Evolutionary conservation across 2,113 vertebrate species (phyloP).

Genomic region (mouse (Mus musculus)): DNA sequence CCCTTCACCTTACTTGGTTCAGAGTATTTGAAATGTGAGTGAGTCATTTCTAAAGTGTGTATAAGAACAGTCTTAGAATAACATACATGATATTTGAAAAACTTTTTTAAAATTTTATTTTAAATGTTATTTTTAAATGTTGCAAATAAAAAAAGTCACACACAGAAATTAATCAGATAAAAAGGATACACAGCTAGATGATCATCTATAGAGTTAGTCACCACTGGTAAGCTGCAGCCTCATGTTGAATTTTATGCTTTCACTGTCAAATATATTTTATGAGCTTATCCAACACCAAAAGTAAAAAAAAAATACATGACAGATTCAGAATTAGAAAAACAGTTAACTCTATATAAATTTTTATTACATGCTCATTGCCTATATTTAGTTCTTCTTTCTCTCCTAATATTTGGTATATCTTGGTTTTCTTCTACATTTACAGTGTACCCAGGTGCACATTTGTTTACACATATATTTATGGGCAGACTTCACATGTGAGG

Average conservation of each 20-base stretch:
- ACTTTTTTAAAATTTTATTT: not conserved
- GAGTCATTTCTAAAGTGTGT: not conserved
- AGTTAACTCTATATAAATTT: not conserved
- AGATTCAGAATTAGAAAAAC: not conserved
- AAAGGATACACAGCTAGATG: too few species aligned
- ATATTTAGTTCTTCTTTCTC: not conserved
- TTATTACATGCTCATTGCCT: too few species aligned
- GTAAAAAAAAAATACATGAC: not conserved
- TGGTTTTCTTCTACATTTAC: not conserved
- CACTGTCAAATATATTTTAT: not conserved
- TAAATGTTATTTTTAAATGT: not conserved
- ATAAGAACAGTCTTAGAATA: not conserved
- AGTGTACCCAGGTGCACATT: not conserved
- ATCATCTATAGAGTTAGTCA: not conserved
- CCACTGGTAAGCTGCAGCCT: not conserved
- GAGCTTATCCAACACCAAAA: not conserved
- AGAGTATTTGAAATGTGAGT: not conserved
- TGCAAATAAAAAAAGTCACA: not conserved
- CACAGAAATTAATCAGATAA: not conserved
- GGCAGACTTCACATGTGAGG: not conserved
- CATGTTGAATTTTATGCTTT: not conserved
- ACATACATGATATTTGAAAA: not conserved
- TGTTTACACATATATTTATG: not conserved
- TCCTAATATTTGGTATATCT: not conserved
- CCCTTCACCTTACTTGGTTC: constrained; percentile 17